A percentile compares a stretch with the other conserved stretches of the same genome.
These are phyloP conservation scores for Peromyscus attwateri DNA, from an alignment of 2,797 vertebrate species.

Conservation along the genomic window DNA sequence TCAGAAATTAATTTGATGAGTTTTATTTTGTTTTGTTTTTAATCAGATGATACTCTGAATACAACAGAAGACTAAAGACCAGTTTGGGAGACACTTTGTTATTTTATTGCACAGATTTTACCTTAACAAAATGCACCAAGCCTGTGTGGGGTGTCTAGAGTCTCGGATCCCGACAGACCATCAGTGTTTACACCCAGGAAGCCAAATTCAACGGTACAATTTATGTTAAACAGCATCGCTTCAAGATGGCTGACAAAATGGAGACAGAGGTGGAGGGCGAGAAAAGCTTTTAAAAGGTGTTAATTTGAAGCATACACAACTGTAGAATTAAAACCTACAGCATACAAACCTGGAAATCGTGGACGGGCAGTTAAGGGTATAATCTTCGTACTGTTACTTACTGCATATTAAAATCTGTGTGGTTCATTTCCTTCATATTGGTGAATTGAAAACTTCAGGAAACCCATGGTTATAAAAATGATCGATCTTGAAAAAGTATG, in stretches of 20 bases:
- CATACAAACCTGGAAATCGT: constrained; percentile 81
- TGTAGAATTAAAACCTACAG: constrained; percentile 82
- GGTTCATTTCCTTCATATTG: constrained; percentile 89
- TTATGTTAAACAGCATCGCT: constrained; percentile 80
- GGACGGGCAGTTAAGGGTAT: constrained; percentile 81
- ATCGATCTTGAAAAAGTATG: constrained; percentile 86
- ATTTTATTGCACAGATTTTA: constrained; percentile 89
- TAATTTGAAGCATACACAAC: constrained; percentile 79
- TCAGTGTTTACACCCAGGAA: constrained; percentile 75
- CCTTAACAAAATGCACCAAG: constrained; percentile 89
- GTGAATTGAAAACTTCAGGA: constrained; percentile 84
- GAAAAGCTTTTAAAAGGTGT: constrained; percentile 75
- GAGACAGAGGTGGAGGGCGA: constrained; percentile 78
- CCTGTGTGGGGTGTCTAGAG: constrained; percentile 86
- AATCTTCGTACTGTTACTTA: constrained; percentile 84
- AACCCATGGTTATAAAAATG: constrained; percentile 86
- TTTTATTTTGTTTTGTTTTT: not conserved
- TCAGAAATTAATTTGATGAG: not conserved
- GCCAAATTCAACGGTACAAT: constrained; percentile 81
- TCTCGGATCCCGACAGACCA: constrained; percentile 79
- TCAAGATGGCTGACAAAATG: constrained; percentile 77
- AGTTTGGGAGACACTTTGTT: constrained; percentile 87
- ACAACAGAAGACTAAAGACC: constrained; percentile 72
- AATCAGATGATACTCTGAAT: constrained; percentile 19
- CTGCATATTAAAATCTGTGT: constrained; percentile 80